Percentiles rank a stretch among this genome's conserved stretches.
These are phyloP conservation scores for Diloba caeruleocephala DNA, from an alignment of 2,888 invertebrate genomes.

Conservation along the genomic window DNA sequence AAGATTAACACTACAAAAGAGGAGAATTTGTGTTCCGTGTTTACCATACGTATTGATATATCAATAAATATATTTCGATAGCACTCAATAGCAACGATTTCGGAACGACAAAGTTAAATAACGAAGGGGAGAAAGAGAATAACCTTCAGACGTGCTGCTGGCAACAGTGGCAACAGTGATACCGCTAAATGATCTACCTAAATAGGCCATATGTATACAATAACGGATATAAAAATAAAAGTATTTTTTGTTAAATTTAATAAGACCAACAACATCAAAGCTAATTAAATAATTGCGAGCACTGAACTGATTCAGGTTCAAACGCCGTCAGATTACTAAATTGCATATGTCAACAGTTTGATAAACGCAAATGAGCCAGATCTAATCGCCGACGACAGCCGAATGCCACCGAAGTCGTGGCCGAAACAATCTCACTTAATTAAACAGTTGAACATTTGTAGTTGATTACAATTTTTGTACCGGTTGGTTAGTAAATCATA, in stretches of 20 bases:
- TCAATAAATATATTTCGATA: no score
- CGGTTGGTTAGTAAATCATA: slow-evolving; percentile 37
- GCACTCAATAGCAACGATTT: no score
- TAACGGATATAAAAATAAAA: no score
- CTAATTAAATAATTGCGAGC: slow-evolving; percentile 56
- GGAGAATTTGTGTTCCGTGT: no score
- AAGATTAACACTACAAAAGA: background rate
- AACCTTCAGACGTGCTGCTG: no score
- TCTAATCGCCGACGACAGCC: slow-evolving; percentile 61
- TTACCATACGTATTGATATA: no score
- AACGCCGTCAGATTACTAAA: slow-evolving; percentile 61
- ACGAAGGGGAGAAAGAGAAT: no score
- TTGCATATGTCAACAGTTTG: slow-evolving; percentile 63
- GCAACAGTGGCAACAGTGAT: no score
- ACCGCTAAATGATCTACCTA: no score
- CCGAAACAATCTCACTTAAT: slow-evolving; percentile 54
- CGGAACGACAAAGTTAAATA: no score
- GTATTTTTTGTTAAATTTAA: no score
- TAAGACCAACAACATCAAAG: slow-evolving; percentile 54
- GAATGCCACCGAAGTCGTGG: slow-evolving; percentile 64
- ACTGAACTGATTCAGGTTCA: slow-evolving; percentile 51
- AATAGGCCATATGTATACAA: no score
- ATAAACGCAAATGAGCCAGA: slow-evolving; percentile 66
- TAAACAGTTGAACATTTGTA: slow-evolving; percentile 40
- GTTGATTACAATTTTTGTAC: slow-evolving; percentile 39